Evolutionary conservation across 2,888 invertebrate genomes (phyloP), one percentile per base, ranked within the genome.

Genomic region (Labia minor): DNA sequence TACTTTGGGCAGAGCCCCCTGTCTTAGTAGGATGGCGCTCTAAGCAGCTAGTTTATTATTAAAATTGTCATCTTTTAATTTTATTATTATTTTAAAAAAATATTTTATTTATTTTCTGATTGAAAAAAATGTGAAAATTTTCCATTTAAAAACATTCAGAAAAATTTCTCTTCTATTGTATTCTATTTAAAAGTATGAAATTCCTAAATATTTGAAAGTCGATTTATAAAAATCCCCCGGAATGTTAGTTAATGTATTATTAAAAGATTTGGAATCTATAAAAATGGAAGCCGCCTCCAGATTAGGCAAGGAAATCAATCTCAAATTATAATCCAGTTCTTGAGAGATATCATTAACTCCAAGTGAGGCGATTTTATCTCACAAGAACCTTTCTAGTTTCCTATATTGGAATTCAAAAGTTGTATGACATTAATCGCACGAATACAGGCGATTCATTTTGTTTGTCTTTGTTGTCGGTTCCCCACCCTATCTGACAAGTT

Each of bases 221-320:
- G n/a, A 49, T 49, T n/a, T 49, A n/a, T 49, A 49, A 49, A 49
- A 49, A 11, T n/a, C 49, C 49, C 2, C 16, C 14, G 49, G 49
- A 49, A 49, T 49, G 49, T 49, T 49, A 49, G 49, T 49, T 49
- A 49, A 14, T 14, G 6, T 8, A 33, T 11, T 6, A 8, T 49
- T 49, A 11, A 14, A n/a, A 16, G 49, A 49, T 49, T 49, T 14
- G 14, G 49, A 49, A 8, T 3, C 26, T 21, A 16, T 26, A 64
- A 64, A 64, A 64, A 26, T 64, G 26, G n/a, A 18, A 19, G 33
- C 64, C 21, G 64, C 26, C 33, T 64, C 64, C 26, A 21, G 64
- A 26, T 64, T 64, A 64, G 64, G 64, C 21, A 64, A 64, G 64
- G 21, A 21, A 64, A 33, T 64, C 16, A 33, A 64, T 64, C 64